A percentile compares a stretch with the other conserved stretches of the same genome.
phyloP scores from a whole-genome alignment of 2,113 vertebrate genomes.

The Podarcis cretensis region DNA sequence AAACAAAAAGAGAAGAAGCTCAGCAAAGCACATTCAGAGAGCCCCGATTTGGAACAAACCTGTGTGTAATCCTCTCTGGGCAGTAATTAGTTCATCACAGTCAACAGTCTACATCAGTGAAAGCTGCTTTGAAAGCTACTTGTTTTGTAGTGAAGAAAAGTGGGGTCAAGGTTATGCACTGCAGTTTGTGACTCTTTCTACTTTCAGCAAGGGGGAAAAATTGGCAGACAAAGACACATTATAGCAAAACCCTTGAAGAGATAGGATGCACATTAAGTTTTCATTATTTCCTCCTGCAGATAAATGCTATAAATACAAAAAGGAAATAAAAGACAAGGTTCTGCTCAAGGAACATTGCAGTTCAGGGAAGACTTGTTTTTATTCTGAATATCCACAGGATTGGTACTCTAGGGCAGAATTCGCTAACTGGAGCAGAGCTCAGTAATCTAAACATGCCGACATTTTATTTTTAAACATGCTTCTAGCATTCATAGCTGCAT shows the following conservation, averaged over 20 bases:
- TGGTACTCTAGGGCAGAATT: slow-evolving; percentile 24
- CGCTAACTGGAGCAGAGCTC: not conserved
- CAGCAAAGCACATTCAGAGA: slow-evolving; percentile 14
- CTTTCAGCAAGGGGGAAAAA: not conserved
- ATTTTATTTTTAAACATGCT: not conserved
- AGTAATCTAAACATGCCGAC: not conserved
- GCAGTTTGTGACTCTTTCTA: not conserved
- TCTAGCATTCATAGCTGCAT: not conserved
- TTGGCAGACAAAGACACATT: not conserved
- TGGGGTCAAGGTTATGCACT: not conserved
- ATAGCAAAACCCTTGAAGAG: not conserved
- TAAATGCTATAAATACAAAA: slow-evolving; percentile 35
- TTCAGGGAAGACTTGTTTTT: not conserved
- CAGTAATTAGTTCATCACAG: not conserved
- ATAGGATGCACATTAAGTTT: slow-evolving; percentile 5
- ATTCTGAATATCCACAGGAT: not conserved
- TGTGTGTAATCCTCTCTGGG: not conserved
- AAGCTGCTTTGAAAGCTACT: not conserved
- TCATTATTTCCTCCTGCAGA: slow-evolving; percentile 20
- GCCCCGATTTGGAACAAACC: not conserved
- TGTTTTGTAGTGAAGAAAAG: slow-evolving; percentile 13
- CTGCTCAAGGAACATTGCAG: not conserved
- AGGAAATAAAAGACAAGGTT: slow-evolving; percentile 14
- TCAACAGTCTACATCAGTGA: not conserved
- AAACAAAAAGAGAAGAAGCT: slow-evolving; percentile 21